Percentiles rank a stretch among this genome's conserved stretches.
Evolutionary conservation across 2,888 invertebrate genomes (phyloP).

Genomic region (Latheticus oryzae): DNA sequence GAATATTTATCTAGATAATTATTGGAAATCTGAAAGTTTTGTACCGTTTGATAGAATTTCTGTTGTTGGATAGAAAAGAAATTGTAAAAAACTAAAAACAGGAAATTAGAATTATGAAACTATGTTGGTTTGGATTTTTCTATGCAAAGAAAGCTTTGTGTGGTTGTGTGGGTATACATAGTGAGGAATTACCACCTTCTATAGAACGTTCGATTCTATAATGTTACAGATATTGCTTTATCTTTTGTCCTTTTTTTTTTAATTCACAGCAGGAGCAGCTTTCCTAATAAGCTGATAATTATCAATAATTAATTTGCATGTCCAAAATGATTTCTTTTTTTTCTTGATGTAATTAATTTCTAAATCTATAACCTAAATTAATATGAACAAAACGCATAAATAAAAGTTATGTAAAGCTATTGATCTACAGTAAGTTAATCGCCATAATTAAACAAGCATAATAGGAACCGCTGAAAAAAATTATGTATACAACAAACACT

Average conservation of each 20-base stretch:
- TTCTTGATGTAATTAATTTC: constrained; percentile 34
- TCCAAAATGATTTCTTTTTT: constrained; percentile 29
- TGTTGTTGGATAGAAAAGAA: too few species aligned
- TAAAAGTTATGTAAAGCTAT: constrained; percentile 30
- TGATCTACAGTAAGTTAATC: constrained; percentile 19
- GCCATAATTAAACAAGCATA: constrained; percentile 32
- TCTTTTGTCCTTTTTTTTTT: too few species aligned
- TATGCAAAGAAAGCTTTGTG: constrained; percentile 10
- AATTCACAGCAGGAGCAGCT: constrained; percentile 36
- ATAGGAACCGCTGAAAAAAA: constrained; percentile 22
- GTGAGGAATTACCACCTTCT: constrained; percentile 12
- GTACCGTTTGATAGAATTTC: constrained; percentile 18
- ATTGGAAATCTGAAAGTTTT: constrained; percentile 20
- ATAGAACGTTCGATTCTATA: too few species aligned
- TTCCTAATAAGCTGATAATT: constrained; percentile 41
- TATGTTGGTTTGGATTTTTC: constrained; percentile 26
- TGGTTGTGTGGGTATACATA: too few species aligned
- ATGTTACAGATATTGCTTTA: too few species aligned
- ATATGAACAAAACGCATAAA: constrained; percentile 21
- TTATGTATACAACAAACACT: constrained; percentile 24
- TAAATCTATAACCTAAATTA: constrained; percentile 27
- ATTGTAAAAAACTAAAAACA: constrained; percentile 3
- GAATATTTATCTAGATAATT: constrained; percentile 24
- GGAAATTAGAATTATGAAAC: constrained; percentile 24
- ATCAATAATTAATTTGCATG: constrained; percentile 39